phyloP scores from a whole-genome alignment of 2,797 vertebrate species.

The Phrynocephalus vlangalii region DNA sequence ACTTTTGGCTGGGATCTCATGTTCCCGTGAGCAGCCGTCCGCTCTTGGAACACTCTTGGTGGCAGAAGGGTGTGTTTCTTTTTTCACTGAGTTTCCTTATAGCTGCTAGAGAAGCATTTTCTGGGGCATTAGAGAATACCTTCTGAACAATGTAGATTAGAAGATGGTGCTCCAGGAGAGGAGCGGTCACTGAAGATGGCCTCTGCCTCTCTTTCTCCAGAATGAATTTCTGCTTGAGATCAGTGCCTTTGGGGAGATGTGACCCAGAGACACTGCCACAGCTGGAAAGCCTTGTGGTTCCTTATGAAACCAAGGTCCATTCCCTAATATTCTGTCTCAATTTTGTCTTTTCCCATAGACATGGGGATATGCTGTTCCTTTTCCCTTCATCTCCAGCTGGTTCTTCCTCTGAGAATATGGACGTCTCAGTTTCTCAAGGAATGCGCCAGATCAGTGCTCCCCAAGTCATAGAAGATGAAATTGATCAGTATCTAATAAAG shows the following conservation, averaged over 20 bases:
- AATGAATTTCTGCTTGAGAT: not conserved
- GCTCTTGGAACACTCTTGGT: not conserved
- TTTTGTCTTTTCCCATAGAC: conserved; percentile 77
- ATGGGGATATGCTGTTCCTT: conserved; percentile 95
- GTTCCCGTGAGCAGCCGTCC: not conserved
- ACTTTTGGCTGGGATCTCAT: not conserved
- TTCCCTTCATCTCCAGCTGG: conserved; percentile 87
- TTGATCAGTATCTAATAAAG: conserved; percentile 93
- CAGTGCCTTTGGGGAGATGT: not conserved
- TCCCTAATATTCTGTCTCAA: not conserved
- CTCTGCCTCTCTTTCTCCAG: not conserved
- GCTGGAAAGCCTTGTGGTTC: not conserved
- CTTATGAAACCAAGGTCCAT: not conserved
- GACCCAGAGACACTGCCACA: not conserved
- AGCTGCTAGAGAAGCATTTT: not conserved
- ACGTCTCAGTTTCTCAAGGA: conserved; percentile 82
- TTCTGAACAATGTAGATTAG: not conserved
- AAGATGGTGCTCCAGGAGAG: not conserved
- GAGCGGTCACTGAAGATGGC: not conserved
- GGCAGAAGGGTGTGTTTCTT: not conserved
- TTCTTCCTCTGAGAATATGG: conserved; percentile 92
- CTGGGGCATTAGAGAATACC: not conserved
- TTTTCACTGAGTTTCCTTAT: not conserved
- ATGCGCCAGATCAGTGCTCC: conserved; percentile 81
- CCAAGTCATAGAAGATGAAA: conserved; percentile 91